Evolutionary conservation across 35 echinoderm and acorn worm genomes (phyloP), one percentile per base, ranked within the genome.

Genomic region (Lytechinus pictus): DNA sequence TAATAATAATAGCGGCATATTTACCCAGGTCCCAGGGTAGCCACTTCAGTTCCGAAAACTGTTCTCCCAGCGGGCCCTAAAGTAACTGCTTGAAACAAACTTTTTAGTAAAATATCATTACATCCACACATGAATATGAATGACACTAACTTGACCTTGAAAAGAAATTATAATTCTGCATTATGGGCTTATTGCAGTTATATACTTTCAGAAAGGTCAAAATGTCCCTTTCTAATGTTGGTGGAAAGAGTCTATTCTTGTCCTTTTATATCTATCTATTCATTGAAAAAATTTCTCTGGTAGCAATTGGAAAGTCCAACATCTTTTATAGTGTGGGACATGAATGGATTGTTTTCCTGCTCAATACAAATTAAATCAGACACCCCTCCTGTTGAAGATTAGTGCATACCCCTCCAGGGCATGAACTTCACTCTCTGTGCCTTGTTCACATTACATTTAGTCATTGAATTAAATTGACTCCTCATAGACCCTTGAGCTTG

Each of bases 291-390:
- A 24, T 79, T 24, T 71, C 24, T 24, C 4, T 16, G 19, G 13
- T 71, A 79, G 12, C 66, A 79, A 79, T 79, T 24, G 66, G 19
- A 79, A 58, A 79, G 66, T 79, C 66, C 66, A 79, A n/a, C 66
- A 79, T 79, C 56, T 11, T 13, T 13, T 11, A 24, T 24, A 79
- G 66, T 79, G 66, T 79, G 66, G 66, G 66, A 79, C 66, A 79
- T 79, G 66, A 79, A 79, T 79, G 66, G 66, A 79, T 79, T 79
- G 66, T 79, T 79, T 79, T 79, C 66, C 66, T 79, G 66, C 66
- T 79, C 66, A 79, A 6, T 79, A 79, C 66, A 79, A 79, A 79
- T 79, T 79, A n/a, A 79, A 79, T 79, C 66, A 79, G 66, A 79
- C 66, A 79, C 16, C 66, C 66, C 19, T 79, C 66, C 66, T 79